Evolutionary conservation across 2,888 invertebrate genomes (phyloP), one percentile per base, ranked within the genome.

Genomic region (Cephus spinipes): DNA sequence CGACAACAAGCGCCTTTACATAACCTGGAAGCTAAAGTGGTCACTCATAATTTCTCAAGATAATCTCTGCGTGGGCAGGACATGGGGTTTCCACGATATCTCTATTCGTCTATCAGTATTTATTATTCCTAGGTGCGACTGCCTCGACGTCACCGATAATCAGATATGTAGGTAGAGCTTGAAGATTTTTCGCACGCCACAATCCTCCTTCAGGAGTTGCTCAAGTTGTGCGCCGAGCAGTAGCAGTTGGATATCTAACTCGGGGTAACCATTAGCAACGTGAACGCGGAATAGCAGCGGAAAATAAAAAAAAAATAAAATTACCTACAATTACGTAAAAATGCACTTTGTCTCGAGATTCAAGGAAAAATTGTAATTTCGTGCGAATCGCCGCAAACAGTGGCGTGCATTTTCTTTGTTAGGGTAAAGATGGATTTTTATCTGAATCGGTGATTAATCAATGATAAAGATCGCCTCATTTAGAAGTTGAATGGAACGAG

Each of bases 21-120:
- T 88, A 89, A 89, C 82, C 83, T 87, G 82, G 86, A 87, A 87
- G 86, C 87, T 78, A 36, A 79, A 76, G 84, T 84, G 85, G 86
- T 88, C 85, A 85, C 84, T 86, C 88, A 87, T 89, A 90, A 90
- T 88, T 90, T 84, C 87, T 87, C 85, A 83, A 89, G 89, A 91
- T 90, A 90, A 91, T 90, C 89, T 87, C 79, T 75, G 86, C 87
- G 88, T 87, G 88, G 87, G 86, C 87, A 87, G 86, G 82, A 86
- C 85, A 85, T 77, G 77, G 71, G 74, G 73, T 74, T 75, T 77
- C 80, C 77, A 74, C 36, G 77, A 74, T 87, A 86, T 88, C 88
- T 85, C 79, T 79, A 78, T 84, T 83, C 83, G 86, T 88, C 88
- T 87, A 89, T 89, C 89, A 87, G 86, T 87, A 89, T 90, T 90